phyloP scores from a whole-genome alignment of 2,888 invertebrate genomes.

The Fragum fragum region DNA sequence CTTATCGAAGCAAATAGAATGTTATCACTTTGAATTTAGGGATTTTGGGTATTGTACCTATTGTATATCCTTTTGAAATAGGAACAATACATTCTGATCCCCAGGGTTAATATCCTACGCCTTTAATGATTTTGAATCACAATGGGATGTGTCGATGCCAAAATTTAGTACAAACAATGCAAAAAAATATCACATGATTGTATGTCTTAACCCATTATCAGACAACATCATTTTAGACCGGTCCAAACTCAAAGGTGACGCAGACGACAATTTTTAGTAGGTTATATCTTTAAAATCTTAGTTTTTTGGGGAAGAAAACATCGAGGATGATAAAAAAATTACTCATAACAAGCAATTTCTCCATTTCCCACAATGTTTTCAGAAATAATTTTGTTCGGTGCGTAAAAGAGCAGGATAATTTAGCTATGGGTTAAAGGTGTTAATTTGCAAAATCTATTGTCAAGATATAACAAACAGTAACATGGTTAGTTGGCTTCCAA shows the following conservation, averaged over 20 bases:
- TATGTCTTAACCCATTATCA: background rate
- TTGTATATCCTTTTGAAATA: background rate
- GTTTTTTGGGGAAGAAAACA: too few species aligned
- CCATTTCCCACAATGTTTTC: too few species aligned
- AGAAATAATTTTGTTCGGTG: too few species aligned
- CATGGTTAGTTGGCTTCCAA: too few species aligned
- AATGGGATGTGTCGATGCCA: background rate
- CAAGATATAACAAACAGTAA: too few species aligned
- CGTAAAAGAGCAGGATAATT: too few species aligned
- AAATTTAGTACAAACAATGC: slow-evolving; percentile 5
- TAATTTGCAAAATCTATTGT: too few species aligned
- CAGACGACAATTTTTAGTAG: too few species aligned
- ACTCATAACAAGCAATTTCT: too few species aligned
- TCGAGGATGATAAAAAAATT: too few species aligned
- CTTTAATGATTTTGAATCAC: background rate
- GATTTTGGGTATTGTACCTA: background rate
- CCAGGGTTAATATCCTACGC: background rate
- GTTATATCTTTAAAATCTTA: too few species aligned
- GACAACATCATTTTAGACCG: background rate
- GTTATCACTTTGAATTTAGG: slow-evolving; percentile 21
- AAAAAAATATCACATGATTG: slow-evolving; percentile 1
- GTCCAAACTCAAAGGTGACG: background rate
- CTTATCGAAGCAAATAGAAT: background rate
- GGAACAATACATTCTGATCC: background rate
- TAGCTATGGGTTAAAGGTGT: too few species aligned